Percentiles rank a stretch among this genome's conserved stretches.
Evolutionary conservation across 2,888 invertebrate species (phyloP).

Genomic region (Campoletis raptor): DNA sequence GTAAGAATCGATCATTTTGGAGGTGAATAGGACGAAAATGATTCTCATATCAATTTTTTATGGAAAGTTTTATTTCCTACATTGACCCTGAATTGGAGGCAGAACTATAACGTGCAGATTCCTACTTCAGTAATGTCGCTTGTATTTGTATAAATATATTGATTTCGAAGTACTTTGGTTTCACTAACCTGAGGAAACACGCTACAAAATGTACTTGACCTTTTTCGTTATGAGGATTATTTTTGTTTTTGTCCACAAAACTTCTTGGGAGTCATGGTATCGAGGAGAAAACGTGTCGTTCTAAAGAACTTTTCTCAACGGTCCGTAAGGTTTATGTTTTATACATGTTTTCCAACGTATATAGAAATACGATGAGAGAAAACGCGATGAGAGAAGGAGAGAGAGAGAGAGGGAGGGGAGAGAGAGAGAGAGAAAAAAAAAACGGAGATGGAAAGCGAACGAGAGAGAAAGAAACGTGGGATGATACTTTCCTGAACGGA

Average conservation of each 20-base stretch:
- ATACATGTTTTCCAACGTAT: constrained; percentile 46
- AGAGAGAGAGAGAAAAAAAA: constrained; percentile 23
- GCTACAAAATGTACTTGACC: constrained; percentile 26
- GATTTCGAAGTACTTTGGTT: background rate
- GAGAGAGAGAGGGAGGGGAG: constrained; percentile 4
- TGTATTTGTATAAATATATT: background rate
- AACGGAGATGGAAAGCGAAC: constrained; percentile 10
- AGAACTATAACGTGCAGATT: no score
- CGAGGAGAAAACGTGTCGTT: constrained; percentile 31
- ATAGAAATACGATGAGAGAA: constrained; percentile 1
- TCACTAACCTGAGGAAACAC: background rate
- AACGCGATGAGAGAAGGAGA: background rate
- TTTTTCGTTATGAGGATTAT: background rate
- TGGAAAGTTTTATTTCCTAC: no score
- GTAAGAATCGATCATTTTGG: no score
- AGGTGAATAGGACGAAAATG: no score
- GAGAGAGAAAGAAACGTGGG: constrained; percentile 8
- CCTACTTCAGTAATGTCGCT: no score
- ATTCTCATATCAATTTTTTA: no score
- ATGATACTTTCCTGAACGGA: constrained; percentile 42
- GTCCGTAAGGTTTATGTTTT: constrained; percentile 53
- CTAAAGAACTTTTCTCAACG: constrained; percentile 52
- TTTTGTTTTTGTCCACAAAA: constrained; percentile 23
- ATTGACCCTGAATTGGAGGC: no score
- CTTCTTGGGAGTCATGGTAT: constrained; percentile 23